Evolutionary conservation across 1,140 invertebrate genomes (phyloP).

Genomic region (Drosophila repleta): DNA sequence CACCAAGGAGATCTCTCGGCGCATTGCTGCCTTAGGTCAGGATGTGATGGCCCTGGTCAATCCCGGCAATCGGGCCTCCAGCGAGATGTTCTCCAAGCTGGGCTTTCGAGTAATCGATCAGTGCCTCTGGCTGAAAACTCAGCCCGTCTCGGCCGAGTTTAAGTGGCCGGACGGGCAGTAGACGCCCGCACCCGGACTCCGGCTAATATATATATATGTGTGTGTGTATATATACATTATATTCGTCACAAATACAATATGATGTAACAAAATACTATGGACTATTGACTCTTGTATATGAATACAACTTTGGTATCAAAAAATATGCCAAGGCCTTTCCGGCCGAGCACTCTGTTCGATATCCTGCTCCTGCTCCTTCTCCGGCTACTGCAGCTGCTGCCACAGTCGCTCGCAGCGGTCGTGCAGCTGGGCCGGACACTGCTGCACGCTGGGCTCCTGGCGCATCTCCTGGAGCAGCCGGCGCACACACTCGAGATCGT

Average conservation of each 20-base stretch:
- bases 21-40: conserved; percentile 70
- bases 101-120: conserved; percentile 74
- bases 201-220: conserved; percentile 1
- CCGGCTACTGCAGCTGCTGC: conserved; percentile 31
- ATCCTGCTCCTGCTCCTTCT: background rate
- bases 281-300: conserved; percentile 63
- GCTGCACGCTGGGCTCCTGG: conserved; percentile 52
- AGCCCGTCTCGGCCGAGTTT: conserved; percentile 28
- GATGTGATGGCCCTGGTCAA: conserved; percentile 77
- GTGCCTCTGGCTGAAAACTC: conserved; percentile 63
- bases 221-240: conserved; percentile 9
- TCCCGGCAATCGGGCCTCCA: conserved; percentile 63
- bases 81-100: conserved; percentile 75
- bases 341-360: background rate
- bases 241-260: conserved; percentile 18
- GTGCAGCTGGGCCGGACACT: conserved; percentile 47
- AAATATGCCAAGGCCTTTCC: conserved; percentile 54
- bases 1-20: conserved; percentile 61
- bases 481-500: conserved; percentile 63
- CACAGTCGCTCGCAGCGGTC: conserved; percentile 28
- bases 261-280: conserved; percentile 55
- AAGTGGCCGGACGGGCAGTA: conserved; percentile 63
- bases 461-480: conserved; percentile 45
- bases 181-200: background rate
- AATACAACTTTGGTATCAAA: conserved; percentile 77